Evolutionary conservation across 2,113 vertebrate genomes (phyloP).

Genomic region (Dendropsophus ebraccatus): DNA sequence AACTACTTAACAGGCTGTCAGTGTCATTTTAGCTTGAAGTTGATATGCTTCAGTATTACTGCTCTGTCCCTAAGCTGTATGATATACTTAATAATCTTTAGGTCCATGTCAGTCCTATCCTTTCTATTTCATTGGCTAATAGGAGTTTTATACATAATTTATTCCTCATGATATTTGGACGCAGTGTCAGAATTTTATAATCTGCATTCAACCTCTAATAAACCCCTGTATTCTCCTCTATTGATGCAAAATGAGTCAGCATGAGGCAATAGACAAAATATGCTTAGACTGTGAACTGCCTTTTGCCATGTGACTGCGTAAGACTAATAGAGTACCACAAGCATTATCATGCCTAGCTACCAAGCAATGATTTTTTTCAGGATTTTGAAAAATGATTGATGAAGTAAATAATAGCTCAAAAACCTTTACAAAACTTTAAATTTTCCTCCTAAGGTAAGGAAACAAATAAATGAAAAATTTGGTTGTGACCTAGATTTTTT

Average conservation of each 20-base stretch:
- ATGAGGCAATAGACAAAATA: neutral
- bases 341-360: neutral
- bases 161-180: neutral
- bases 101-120: neutral
- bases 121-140: neutral
- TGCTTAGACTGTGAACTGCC: neutral
- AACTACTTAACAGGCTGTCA: no score
- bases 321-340: neutral
- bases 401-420: neutral
- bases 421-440: neutral
- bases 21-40: no score
- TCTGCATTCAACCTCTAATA: neutral
- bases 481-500: neutral
- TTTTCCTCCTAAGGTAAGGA: neutral
- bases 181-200: neutral
- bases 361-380: neutral
- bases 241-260: neutral
- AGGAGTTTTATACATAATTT: neutral
- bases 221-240: neutral
- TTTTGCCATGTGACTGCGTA: neutral
- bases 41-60: no score
- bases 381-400: constrained; percentile 11
- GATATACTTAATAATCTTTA: neutral
- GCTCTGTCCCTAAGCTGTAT: neutral
- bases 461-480: neutral